These are phyloP conservation scores for Sula dactylatra DNA, from an alignment of 2,113 vertebrate species.

Conservation along the genomic window DNA sequence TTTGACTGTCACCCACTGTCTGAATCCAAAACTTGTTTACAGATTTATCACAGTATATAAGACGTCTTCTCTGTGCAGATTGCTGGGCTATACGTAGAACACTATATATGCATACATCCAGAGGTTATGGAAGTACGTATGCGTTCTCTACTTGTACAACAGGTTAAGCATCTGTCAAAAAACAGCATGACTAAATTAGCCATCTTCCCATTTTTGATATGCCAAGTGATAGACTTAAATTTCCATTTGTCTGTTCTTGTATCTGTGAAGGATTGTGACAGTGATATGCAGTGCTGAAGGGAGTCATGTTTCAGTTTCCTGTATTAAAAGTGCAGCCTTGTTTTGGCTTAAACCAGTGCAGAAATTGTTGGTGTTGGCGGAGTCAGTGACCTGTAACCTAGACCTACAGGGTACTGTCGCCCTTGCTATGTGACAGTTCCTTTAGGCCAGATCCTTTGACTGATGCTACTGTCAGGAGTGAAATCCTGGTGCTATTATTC, in stretches of 20 bases:
- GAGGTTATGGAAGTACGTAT: neutral
- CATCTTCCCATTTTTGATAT: neutral
- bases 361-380: neutral
- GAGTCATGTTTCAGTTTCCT: neutral
- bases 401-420: neutral
- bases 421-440: neutral
- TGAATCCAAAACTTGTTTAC: neutral
- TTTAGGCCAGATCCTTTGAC: neutral
- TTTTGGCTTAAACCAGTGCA: neutral
- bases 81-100: neutral
- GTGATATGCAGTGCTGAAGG: fast-evolving
- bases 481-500: neutral
- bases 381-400: neutral
- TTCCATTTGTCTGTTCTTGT: neutral
- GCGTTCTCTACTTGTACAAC: neutral
- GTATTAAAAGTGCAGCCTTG: neutral
- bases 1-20: neutral
- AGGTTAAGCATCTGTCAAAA: neutral
- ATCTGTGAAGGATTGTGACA: neutral
- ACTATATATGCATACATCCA: neutral
- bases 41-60: neutral
- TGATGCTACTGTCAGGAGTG: neutral
- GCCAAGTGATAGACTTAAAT: neutral
- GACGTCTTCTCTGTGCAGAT: neutral
- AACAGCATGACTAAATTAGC: neutral